Percentiles rank a stretch among this genome's conserved stretches.
Evolutionary conservation across 1,140 invertebrate genomes (phyloP).

Genomic region (Akabosia matsudoensis): DNA sequence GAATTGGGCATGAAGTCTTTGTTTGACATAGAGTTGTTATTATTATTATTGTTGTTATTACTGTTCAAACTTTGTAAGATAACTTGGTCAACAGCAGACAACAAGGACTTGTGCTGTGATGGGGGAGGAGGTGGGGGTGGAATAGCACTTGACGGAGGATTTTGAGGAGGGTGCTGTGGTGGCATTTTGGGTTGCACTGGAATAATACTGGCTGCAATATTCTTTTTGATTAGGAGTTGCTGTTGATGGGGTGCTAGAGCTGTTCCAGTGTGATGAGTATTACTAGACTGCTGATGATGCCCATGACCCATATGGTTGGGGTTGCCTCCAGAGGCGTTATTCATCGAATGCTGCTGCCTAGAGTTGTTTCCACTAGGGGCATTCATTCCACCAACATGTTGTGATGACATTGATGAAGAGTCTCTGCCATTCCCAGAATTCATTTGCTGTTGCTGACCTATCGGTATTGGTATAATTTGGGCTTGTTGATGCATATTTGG

Average conservation of each 20-base stretch:
- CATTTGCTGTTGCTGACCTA: conserved; percentile 1
- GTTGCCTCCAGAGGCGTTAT: background rate
- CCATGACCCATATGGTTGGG: background rate
- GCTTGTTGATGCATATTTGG: background rate
- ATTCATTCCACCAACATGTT: background rate
- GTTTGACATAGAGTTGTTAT: conserved; percentile 9
- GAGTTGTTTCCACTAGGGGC: background rate
- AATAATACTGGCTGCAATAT: background rate
- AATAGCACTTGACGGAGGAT: background rate
- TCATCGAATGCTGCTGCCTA: background rate
- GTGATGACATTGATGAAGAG: background rate
- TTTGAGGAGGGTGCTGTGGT: conserved; percentile 14
- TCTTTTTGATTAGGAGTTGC: background rate
- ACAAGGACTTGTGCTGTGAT: conserved; percentile 18
- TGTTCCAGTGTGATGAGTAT: background rate
- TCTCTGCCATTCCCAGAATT: background rate
- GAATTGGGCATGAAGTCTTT: background rate
- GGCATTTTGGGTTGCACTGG: background rate
- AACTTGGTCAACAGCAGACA: conserved; percentile 37
- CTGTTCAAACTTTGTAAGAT: conserved; percentile 36
- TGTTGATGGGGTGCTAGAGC: background rate
- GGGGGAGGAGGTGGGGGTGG: conserved; percentile 24
- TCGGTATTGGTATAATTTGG: background rate
- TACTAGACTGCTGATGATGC: conserved; percentile 19
- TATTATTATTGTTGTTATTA: conserved; percentile 26